These are phyloP conservation scores for Carapus acus DNA, from an alignment of 2,797 vertebrate species.

Conservation along the genomic window DNA sequence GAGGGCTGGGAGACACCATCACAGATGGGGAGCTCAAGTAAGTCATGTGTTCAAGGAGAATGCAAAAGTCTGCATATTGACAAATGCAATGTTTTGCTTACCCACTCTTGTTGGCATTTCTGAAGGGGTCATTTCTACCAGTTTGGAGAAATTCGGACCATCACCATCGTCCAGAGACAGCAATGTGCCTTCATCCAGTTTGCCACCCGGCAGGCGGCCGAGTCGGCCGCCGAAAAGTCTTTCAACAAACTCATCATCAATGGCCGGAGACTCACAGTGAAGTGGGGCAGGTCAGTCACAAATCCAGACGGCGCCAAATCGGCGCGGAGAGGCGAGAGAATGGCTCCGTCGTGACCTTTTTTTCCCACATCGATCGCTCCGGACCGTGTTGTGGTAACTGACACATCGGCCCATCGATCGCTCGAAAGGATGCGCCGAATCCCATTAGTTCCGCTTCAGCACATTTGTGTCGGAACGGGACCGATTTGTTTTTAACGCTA, in stretches of 20 bases:
- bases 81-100: not conserved
- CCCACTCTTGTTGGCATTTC: slow-evolving; percentile 8
- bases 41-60: not conserved
- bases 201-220: slow-evolving; percentile 87
- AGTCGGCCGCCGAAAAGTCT: slow-evolving; percentile 94
- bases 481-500: too few species aligned
- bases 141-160: slow-evolving; percentile 95
- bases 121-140: slow-evolving; percentile 95
- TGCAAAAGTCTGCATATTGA: not conserved
- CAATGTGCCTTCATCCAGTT: slow-evolving; percentile 99
- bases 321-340: not conserved
- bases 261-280: slow-evolving; percentile 92
- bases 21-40: slow-evolving; percentile 94
- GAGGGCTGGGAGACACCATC: slow-evolving; percentile 91
- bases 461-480: too few species aligned
- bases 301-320: too few species aligned
- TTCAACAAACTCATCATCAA: slow-evolving; percentile 98
- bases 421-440: too few species aligned
- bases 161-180: slow-evolving; percentile 94
- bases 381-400: not conserved
- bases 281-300: slow-evolving; percentile 89
- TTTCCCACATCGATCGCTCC: not conserved
- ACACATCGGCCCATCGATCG: not conserved
- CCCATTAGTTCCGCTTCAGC: too few species aligned
- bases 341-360: not conserved